These are phyloP conservation scores for Enteromius trimaculatus DNA, from an alignment of 2,797 vertebrate species.

Conservation along the genomic window DNA sequence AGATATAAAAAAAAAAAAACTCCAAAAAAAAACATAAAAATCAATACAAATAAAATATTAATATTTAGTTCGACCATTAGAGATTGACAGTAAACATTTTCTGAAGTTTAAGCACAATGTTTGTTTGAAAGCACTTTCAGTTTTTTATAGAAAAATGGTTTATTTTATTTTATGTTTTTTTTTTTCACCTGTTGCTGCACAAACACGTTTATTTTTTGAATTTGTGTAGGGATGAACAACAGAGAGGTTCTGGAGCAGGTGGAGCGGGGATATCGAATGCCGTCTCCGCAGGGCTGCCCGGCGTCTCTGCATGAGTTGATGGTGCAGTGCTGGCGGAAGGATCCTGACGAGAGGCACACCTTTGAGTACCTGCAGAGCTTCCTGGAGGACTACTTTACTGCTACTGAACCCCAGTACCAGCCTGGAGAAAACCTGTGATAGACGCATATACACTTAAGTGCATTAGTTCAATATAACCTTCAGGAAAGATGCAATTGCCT, in stretches of 20 bases:
- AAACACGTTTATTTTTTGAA: not conserved
- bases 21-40: not conserved
- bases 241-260: conserved; percentile 96
- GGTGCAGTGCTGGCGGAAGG: conserved; percentile 94
- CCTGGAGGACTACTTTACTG: conserved; percentile 97
- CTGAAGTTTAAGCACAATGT: not conserved
- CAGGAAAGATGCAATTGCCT: conserved; percentile 27
- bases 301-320: conserved; percentile 90
- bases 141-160: no score
- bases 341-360: conserved; percentile 93
- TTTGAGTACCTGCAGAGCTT: conserved; percentile 98
- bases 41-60: not conserved
- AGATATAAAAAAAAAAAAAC: not conserved
- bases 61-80: not conserved
- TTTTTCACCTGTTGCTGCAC: not conserved
- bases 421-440: conserved; percentile 90
- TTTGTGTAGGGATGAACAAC: conserved; percentile 91
- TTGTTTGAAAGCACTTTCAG: not conserved
- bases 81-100: not conserved
- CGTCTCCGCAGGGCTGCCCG: conserved; percentile 85
- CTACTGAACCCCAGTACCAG: conserved; percentile 98
- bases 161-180: not conserved
- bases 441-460: not conserved
- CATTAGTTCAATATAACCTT: conserved; percentile 22
- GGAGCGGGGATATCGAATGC: conserved; percentile 94